Evolutionary conservation across 2,888 invertebrate genomes (phyloP).

Genomic region (Orthosia incerta): DNA sequence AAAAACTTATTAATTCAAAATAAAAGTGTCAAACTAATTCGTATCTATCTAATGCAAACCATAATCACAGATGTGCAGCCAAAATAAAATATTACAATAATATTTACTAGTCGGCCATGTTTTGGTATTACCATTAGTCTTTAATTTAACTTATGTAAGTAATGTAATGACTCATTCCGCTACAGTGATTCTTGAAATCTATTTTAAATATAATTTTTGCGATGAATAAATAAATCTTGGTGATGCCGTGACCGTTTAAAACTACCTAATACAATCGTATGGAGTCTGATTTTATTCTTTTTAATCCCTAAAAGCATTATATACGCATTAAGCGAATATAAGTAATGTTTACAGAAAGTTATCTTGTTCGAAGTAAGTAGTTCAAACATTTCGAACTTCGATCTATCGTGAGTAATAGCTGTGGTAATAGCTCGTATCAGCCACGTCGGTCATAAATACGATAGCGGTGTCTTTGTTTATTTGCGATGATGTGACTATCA

Average conservation of each 20-base stretch:
- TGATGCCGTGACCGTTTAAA: not conserved
- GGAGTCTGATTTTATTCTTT: not conserved
- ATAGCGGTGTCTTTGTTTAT: conserved; percentile 67
- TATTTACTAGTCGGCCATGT: conserved; percentile 2
- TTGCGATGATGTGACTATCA: conserved; percentile 3
- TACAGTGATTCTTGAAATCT: not conserved
- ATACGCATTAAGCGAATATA: not conserved
- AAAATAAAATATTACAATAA: conserved; percentile 13
- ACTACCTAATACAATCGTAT: not conserved
- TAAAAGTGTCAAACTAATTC: too few species aligned
- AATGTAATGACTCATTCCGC: conserved; percentile 1
- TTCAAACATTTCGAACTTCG: conserved; percentile 55
- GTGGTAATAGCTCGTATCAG: conserved; percentile 32
- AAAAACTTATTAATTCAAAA: too few species aligned
- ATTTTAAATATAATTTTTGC: too few species aligned
- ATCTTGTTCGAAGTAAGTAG: conserved; percentile 46
- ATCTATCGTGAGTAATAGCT: conserved; percentile 50
- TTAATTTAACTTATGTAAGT: conserved; percentile 24
- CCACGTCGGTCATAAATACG: conserved; percentile 42
- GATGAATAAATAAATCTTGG: not conserved
- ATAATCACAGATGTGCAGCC: not conserved
- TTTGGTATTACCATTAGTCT: conserved; percentile 6
- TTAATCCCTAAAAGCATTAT: not conserved
- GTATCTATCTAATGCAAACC: not conserved
- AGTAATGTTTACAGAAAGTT: conserved; percentile 31